Percentiles rank a stretch among this genome's conserved stretches.
Conservation (phyloP, 2,797 vertebrate genomes). For the Okamejei kenojei region DNA sequence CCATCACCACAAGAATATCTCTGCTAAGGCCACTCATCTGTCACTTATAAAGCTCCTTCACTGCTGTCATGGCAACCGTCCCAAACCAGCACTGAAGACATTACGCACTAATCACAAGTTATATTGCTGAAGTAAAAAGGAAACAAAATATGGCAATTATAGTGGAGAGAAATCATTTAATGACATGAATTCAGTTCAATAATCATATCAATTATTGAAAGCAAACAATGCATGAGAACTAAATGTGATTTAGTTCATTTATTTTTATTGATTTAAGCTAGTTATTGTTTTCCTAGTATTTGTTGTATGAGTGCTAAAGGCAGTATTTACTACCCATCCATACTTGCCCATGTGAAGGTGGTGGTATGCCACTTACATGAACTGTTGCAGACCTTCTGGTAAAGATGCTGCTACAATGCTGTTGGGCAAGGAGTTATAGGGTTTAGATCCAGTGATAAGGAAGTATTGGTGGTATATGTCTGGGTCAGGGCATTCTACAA, state of each 20-base stretch:
- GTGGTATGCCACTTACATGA: too few relatives aligned
- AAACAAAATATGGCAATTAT: not conserved
- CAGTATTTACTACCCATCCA: too few relatives aligned
- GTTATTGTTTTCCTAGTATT: not conserved
- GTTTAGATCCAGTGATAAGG: too few relatives aligned
- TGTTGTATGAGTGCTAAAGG: too few relatives aligned
- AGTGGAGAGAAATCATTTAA: not conserved
- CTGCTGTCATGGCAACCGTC: not conserved
- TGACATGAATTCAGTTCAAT: not conserved
- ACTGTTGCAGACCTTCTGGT: too few relatives aligned
- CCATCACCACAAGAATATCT: not conserved
- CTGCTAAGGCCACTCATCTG: slow-evolving; percentile 11
- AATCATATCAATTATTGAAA: not conserved
- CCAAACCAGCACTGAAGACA: not conserved
- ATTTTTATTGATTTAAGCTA: not conserved
- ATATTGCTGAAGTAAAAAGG: not conserved
- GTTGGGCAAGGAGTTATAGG: too few relatives aligned
- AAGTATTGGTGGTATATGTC: too few relatives aligned
- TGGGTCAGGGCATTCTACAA: too few relatives aligned
- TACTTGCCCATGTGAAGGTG: too few relatives aligned
- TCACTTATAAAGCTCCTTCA: slow-evolving; percentile 16
- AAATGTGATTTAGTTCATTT: not conserved
- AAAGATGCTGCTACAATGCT: too few relatives aligned
- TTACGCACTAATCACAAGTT: not conserved
- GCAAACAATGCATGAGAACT: not conserved